A percentile compares a stretch with the other conserved stretches of the same genome.
Conservation (phyloP, 2,888 invertebrate genomes). For the Ennomos fuscantarius region DNA sequence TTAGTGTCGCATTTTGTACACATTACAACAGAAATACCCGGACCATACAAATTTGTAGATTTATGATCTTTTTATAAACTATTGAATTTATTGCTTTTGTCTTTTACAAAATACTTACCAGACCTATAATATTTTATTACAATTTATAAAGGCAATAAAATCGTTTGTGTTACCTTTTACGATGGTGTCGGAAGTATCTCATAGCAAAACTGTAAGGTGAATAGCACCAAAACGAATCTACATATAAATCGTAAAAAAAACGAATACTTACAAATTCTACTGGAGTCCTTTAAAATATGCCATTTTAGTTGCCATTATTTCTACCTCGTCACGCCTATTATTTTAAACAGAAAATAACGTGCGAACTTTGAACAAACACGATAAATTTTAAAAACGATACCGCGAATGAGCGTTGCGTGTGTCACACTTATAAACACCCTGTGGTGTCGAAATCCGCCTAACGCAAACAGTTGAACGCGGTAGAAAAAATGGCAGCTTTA, state of each 20-base stretch:
- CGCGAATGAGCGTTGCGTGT: conserved; percentile 6
- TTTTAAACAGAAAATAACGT: background rate
- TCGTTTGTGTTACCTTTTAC: background rate
- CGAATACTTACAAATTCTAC: conserved; percentile 5
- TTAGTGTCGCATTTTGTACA: no score
- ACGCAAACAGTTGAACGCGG: background rate
- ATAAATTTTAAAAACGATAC: background rate
- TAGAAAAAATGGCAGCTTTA: conserved; percentile 1
- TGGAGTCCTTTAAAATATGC: conserved; percentile 11
- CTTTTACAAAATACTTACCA: no score
- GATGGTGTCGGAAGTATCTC: background rate
- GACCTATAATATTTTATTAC: no score
- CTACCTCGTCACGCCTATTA: background rate
- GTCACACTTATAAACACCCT: conserved; percentile 1
- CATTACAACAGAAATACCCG: no score
- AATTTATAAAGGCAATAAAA: no score
- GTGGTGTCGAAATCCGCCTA: background rate
- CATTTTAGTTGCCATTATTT: conserved; percentile 1
- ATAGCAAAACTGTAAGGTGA: background rate
- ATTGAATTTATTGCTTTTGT: no score
- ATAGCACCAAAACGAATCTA: conserved; percentile 5
- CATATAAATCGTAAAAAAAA: background rate
- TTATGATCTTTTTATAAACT: no score
- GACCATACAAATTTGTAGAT: no score
- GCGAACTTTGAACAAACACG: conserved; percentile 1